Evolutionary conservation across 2,113 vertebrate species (phyloP).

Genomic region (Zosterops hypoxanthus): DNA sequence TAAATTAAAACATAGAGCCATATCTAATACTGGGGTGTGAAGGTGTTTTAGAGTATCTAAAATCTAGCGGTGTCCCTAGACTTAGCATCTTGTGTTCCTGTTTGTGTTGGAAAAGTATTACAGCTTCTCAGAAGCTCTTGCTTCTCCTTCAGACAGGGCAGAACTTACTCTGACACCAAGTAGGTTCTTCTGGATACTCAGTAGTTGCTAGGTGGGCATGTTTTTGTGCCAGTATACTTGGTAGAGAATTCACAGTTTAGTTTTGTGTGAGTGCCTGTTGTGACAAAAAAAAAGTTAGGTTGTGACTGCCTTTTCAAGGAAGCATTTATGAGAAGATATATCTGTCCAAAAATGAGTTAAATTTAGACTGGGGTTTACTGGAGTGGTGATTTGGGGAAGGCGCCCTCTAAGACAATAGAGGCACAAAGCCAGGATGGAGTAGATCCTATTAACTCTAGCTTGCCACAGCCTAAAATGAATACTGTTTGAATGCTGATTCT

Average conservation of each 20-base stretch:
- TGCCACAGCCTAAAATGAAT: neutral
- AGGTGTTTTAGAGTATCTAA: neutral
- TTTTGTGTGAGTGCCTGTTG: neutral
- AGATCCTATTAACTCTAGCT: neutral
- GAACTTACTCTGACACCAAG: neutral
- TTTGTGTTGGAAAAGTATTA: neutral
- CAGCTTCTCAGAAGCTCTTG: neutral
- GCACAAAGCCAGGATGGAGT: neutral
- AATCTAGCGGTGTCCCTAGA: neutral
- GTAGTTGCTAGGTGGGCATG: neutral
- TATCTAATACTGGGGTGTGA: neutral
- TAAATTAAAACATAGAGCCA: neutral
- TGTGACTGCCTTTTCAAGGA: neutral
- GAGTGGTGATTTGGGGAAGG: neutral
- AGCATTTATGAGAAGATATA: neutral
- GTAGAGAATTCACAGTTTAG: neutral
- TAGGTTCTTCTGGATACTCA: neutral
- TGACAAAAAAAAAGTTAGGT: neutral
- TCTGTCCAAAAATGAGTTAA: neutral
- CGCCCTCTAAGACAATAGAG: neutral
- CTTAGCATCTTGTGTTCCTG: neutral
- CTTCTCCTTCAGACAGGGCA: neutral
- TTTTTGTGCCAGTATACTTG: neutral
- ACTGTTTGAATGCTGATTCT: neutral
- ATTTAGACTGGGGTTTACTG: neutral